Evolutionary conservation across 2,113 vertebrate species (phyloP).

Genomic region (Phylloscopus trochilus): DNA sequence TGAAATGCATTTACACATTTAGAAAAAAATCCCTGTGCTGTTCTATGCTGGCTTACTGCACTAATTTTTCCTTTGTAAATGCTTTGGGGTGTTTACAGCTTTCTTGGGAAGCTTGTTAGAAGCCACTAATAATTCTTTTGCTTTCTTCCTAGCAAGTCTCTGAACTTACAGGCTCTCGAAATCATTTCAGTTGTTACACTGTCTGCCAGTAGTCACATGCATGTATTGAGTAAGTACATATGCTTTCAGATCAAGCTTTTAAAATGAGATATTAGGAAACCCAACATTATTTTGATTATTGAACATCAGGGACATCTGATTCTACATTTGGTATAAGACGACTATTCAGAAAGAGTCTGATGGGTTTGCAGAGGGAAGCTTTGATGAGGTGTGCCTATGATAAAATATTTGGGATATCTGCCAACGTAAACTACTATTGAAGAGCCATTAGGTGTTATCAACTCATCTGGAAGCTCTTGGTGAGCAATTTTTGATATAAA

Average conservation of each 20-base stretch:
- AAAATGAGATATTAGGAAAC: background rate
- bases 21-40: background rate
- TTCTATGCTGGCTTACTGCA: background rate
- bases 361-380: background rate
- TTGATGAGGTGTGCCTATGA: conserved; percentile 45
- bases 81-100: background rate
- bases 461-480: conserved; percentile 53
- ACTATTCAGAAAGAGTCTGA: background rate
- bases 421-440: conserved; percentile 26
- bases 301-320: background rate
- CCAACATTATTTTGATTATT: background rate
- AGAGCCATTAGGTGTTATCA: conserved; percentile 42
- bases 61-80: background rate
- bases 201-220: background rate
- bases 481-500: conserved; percentile 25
- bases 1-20: background rate
- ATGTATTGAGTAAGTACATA: background rate
- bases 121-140: background rate
- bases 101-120: background rate
- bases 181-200: background rate
- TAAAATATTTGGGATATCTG: background rate
- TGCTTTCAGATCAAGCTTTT: background rate
- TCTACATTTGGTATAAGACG: background rate
- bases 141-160: background rate
- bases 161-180: background rate